Conservation (phyloP, 2,797 vertebrate genomes). For the Cyclura pinguis region DNA sequence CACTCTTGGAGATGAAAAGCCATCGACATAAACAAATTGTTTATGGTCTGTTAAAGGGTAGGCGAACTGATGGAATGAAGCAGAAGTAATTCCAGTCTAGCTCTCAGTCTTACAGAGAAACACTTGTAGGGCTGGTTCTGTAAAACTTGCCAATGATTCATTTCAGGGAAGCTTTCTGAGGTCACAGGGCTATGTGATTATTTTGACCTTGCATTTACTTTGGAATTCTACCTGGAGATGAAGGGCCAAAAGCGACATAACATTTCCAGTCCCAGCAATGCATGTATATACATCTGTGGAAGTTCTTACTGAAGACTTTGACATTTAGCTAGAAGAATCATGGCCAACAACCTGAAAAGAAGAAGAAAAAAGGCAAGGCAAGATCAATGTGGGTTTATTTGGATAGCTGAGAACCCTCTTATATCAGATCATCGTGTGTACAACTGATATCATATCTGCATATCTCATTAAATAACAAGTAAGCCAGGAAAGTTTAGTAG, state of each 20-base stretch:
- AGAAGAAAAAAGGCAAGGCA: neutral
- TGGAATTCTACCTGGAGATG: neutral
- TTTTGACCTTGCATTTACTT: neutral
- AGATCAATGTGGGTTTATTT: neutral
- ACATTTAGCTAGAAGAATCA: neutral
- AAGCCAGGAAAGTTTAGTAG: too few relatives aligned
- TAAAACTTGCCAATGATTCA: constrained; percentile 39
- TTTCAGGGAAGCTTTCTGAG: neutral
- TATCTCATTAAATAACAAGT: neutral
- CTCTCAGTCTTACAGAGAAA: constrained; percentile 51
- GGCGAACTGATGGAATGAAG: constrained; percentile 60
- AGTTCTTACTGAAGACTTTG: neutral
- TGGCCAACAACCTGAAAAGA: neutral
- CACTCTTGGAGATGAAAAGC: constrained; percentile 64
- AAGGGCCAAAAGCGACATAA: neutral
- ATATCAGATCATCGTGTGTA: neutral
- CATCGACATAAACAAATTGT: constrained; percentile 73
- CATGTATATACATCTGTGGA: neutral
- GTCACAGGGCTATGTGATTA: neutral
- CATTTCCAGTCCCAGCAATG: neutral
- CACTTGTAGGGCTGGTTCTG: neutral
- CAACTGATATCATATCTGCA: neutral
- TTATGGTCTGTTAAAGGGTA: constrained; percentile 71
- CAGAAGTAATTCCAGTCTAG: constrained; percentile 63
- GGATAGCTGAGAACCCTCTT: neutral